Percentiles rank a stretch among this genome's conserved stretches.
These are phyloP conservation scores for Drosophila burlai DNA, from an alignment of 1,140 invertebrate genomes.

Conservation along the genomic window DNA sequence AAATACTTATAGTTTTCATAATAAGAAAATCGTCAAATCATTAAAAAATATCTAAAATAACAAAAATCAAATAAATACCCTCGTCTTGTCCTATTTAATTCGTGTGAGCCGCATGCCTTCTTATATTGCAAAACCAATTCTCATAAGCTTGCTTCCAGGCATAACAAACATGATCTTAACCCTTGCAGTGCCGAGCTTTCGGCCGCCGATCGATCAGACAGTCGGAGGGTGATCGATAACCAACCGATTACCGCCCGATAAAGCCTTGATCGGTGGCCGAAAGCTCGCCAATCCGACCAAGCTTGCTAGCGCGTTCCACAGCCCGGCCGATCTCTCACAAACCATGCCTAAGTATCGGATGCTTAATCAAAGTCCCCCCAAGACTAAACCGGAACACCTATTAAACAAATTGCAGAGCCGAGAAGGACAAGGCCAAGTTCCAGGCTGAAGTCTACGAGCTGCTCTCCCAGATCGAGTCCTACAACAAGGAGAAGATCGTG, in stretches of 20 bases:
- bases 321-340: constrained; percentile 48
- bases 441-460: constrained; percentile 98
- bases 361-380: not conserved
- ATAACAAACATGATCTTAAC: constrained; percentile 42
- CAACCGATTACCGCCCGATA: constrained; percentile 13
- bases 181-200: constrained; percentile 49
- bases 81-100: constrained; percentile 3
- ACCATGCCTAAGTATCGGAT: constrained; percentile 69
- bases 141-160: constrained; percentile 71
- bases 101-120: constrained; percentile 11
- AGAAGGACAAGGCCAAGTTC: constrained; percentile 98
- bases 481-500: constrained; percentile 95
- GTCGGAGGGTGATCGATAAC: constrained; percentile 4
- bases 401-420: constrained; percentile 89
- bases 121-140: constrained; percentile 44
- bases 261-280: constrained; percentile 16
- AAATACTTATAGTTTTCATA: no score
- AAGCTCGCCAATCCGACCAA: constrained; percentile 25
- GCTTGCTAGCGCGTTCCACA: constrained; percentile 49
- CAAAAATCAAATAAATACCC: not conserved
- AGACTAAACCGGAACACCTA: constrained; percentile 38
- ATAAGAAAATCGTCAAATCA: no score
- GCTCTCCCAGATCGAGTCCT: constrained; percentile 95
- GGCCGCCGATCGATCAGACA: constrained; percentile 13
- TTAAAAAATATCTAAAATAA: not conserved